These are phyloP conservation scores for Cynaeus angustus DNA, from an alignment of 2,888 invertebrate genomes.

Conservation along the genomic window DNA sequence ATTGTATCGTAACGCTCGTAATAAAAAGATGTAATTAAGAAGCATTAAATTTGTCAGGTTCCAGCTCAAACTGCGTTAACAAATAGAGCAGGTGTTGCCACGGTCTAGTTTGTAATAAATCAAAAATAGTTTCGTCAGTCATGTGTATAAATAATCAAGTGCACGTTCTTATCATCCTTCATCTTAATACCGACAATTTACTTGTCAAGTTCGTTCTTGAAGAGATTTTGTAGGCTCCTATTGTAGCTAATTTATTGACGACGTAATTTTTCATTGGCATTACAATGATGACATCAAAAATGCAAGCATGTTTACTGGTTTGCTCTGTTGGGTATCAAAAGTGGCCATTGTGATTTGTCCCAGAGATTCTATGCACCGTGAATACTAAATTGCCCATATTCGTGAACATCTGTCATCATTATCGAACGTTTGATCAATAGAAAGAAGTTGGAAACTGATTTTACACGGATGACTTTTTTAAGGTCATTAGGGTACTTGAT, in stretches of 20 bases:
- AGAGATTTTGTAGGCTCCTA: slow-evolving; percentile 8
- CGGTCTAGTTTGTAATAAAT: not conserved
- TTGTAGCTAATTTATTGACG: slow-evolving; percentile 32
- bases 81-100: not conserved
- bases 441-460: too few species aligned
- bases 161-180: slow-evolving; percentile 13
- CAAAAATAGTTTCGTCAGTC: slow-evolving; percentile 4
- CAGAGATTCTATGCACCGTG: slow-evolving; percentile 11
- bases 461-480: too few species aligned
- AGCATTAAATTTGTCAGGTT: slow-evolving; percentile 1
- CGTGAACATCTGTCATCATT: slow-evolving; percentile 1
- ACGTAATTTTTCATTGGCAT: slow-evolving; percentile 23
- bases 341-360: slow-evolving; percentile 20
- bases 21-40: slow-evolving; percentile 6
- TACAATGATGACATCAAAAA: slow-evolving; percentile 32
- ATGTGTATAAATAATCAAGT: slow-evolving; percentile 8
- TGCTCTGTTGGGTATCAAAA: slow-evolving; percentile 10
- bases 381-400: slow-evolving; percentile 22
- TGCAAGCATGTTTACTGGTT: slow-evolving; percentile 26
- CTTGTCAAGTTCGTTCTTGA: slow-evolving; percentile 10
- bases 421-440: slow-evolving; percentile 2
- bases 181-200: slow-evolving; percentile 21
- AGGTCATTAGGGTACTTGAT: too few species aligned
- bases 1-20: not conserved
- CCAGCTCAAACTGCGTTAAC: not conserved